Base-by-base conservation (phyloP, 2,888 invertebrate genomes). In the Peribatodes rhomboidaria region DNA sequence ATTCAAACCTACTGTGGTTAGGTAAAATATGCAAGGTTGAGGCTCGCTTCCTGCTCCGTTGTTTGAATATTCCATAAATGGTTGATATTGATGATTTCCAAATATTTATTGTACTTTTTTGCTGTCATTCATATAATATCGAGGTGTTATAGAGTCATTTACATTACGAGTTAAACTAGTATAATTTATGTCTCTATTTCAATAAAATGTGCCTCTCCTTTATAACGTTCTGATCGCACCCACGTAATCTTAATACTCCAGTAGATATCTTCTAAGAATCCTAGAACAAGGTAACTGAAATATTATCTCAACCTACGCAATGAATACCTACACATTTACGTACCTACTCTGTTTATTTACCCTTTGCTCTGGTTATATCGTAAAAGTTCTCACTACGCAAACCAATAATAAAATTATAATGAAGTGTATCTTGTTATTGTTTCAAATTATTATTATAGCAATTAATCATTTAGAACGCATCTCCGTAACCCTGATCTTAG, bases 401-500 rank as follows among this genome's bases (percentile, higher is more conserved):
- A 11, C 9, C 13, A 46, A 46, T 42, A 50, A 58, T 49, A 46
- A 35, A 49, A 3, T 39, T 2, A 49, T 33, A 42, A 57, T 53
- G 2, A 27, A 4, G 27, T 27, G 59, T 46, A 18, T 47, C 2
- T 35, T 47, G 49, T 64, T 64, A 58, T 58, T 53, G 53, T 22
- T 49, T 53, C 41, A 54, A 54, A 35, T 58, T 46, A 53, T 53
- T 57, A 37, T 27, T 46, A 46, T 11, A 49, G 42, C 35, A 37
- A 58, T 64, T 54, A 65, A 67, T 67, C 62, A 65, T 61, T 64
- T 71, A 57, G 63, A 65, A 61, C 53, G 61, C 54, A 64, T 64
- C 63, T 53, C 57, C 54, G 47, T 54, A 66, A 53, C 69, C 68
- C 55, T 69, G 71, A 68, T 64, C 67, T 67, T 69, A 71, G 64